Evolutionary conservation across 2,113 vertebrate species (phyloP), one percentile per base, ranked within the genome.

Genomic region (Nothobranchius kuhntae): DNA sequence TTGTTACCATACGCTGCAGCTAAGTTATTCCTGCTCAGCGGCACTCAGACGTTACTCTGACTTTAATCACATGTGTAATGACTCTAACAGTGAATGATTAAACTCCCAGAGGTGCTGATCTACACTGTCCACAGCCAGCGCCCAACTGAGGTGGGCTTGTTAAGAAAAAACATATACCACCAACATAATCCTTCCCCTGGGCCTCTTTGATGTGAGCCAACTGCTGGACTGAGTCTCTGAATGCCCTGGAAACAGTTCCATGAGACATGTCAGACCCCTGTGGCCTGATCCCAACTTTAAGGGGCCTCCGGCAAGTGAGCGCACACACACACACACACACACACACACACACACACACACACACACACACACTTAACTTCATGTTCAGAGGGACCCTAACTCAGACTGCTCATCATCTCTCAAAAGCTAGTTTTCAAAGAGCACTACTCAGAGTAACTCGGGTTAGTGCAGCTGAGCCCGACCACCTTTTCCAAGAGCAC

Each of bases 161-260:
- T 69, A 79, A 26, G 50, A 67, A 82, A 44, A 80, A 82, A 75
- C 0, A 13, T 6, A 54, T 53, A 50, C 65, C 58, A n/a, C 9
- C 6, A 11, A 65, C 13, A 7, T 58, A 80, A 84, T 76, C 57
- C 58, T 65, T 53, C 70, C 76, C 60, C 47, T 3, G 53, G 73
- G 82, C 54, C 73, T 68, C 62, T 52, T 59, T 51, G 13, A 68
- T 66, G 71, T 45, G 14, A 77, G 56, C 38, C 21, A 13, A 59
- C 52, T 54, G 7, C 1, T 82, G 60, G 60, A 38, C 36, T 38
- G 36, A 1, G 14, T 60, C 59, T 68, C 61, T 64, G 51, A 73
- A 47, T 7, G 55, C 50, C 75, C 65, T 83, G 76, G 68, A 83
- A 86, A 85, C 48, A 48, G 58, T 71, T 85, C 38, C 13, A 12